Evolutionary conservation across 2,113 vertebrate species (phyloP).

Genomic region (Todiramphus chloris): DNA sequence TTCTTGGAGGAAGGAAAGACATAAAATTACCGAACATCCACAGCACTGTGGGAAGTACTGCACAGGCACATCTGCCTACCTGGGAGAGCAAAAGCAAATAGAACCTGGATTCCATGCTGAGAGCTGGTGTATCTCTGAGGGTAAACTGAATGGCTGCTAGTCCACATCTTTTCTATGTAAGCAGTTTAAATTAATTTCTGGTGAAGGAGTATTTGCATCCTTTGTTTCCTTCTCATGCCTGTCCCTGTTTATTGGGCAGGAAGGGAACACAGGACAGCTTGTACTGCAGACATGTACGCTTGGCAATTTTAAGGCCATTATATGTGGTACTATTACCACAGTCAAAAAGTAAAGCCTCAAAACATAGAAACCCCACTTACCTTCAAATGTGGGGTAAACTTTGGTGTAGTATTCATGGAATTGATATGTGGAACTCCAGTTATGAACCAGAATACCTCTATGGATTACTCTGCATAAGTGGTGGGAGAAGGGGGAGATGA

Average conservation of each 20-base stretch:
- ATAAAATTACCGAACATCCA: background rate
- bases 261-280: background rate
- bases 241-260: background rate
- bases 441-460: background rate
- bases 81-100: background rate
- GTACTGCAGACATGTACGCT: accelerated
- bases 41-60: background rate
- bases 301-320: background rate
- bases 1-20: background rate
- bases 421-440: background rate
- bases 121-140: background rate
- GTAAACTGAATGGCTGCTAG: background rate
- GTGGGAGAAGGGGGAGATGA: background rate
- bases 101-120: background rate
- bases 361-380: accelerated
- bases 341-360: background rate
- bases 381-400: background rate
- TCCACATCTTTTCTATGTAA: background rate
- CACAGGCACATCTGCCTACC: background rate
- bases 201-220: background rate
- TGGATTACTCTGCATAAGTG: background rate
- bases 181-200: background rate
- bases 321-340: background rate
- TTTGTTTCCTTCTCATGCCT: background rate
- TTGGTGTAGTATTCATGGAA: background rate